phyloP scores from a whole-genome alignment of 2,797 vertebrate species.

The Hippocampus kuda region DNA sequence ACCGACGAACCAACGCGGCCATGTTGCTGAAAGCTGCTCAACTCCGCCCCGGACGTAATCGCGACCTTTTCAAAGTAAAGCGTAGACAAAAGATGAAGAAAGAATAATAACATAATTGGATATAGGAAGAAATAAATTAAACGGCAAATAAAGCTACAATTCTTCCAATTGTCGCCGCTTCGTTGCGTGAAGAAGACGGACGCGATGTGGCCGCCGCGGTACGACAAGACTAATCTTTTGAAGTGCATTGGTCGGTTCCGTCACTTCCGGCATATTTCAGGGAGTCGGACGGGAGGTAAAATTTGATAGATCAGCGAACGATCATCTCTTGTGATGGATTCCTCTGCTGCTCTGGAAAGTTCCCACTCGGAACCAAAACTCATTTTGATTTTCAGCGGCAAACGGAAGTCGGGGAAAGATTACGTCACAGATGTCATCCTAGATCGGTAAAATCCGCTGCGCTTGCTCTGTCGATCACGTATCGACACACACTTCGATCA shows the following conservation, averaged over 20 bases:
- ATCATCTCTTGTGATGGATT: neutral
- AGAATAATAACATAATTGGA: neutral
- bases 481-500: neutral
- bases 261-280: neutral
- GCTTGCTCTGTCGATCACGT: neutral
- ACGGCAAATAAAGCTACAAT: neutral
- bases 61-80: neutral
- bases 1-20: constrained; percentile 14
- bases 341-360: neutral
- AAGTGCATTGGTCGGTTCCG: neutral
- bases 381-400: constrained; percentile 68
- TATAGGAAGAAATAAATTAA: neutral
- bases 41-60: neutral
- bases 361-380: constrained; percentile 29
- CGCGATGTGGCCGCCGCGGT: neutral
- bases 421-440: constrained; percentile 61
- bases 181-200: neutral
- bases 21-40: constrained; percentile 22
- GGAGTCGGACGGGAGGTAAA: neutral
- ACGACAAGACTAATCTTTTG: neutral
- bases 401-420: constrained; percentile 72
- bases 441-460: constrained; percentile 43
- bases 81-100: neutral
- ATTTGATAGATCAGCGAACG: neutral
- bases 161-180: neutral